phyloP scores from a whole-genome alignment of 2,113 vertebrate species.

The Hippocampus abdominalis region DNA sequence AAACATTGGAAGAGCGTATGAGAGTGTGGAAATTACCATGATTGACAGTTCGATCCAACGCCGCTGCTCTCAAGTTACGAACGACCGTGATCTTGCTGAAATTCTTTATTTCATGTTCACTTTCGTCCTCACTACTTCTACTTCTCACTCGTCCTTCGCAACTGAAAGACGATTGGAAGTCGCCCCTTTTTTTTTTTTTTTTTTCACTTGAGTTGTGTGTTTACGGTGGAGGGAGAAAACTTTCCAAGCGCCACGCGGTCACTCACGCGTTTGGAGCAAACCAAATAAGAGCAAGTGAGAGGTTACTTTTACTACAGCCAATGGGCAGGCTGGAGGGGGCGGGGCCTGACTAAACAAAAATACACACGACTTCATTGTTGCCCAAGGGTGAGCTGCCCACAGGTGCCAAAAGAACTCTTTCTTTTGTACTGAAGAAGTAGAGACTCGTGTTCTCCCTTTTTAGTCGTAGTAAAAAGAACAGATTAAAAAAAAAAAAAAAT shows the following conservation, averaged over 20 bases:
- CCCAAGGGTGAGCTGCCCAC: not conserved
- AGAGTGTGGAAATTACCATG: not conserved
- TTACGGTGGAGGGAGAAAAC: too few species aligned
- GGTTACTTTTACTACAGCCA: slow-evolving; percentile 33
- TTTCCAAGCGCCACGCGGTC: slow-evolving; percentile 13
- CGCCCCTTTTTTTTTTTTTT: too few species aligned
- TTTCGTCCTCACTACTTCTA: not conserved
- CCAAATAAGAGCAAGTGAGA: slow-evolving; percentile 26
- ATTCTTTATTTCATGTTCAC: not conserved
- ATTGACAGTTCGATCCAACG: not conserved
- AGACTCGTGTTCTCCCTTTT: too few species aligned
- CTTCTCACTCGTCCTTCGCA: not conserved
- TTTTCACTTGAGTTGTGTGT: not conserved
- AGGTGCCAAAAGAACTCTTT: not conserved
- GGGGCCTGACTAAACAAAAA: slow-evolving; percentile 17
- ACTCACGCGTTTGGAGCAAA: slow-evolving; percentile 15
- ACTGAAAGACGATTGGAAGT: not conserved
- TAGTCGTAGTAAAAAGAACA: too few species aligned
- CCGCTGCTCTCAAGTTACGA: not conserved
- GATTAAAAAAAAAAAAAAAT: too few species aligned
- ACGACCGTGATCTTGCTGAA: not conserved
- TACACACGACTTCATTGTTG: not conserved
- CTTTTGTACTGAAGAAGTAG: too few species aligned
- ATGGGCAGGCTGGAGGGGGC: slow-evolving; percentile 28
- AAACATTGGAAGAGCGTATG: not conserved